Evolutionary conservation across 2,797 vertebrate species (phyloP), one percentile per base, ranked within the genome.

Genomic region (Lepus oiostolus): DNA sequence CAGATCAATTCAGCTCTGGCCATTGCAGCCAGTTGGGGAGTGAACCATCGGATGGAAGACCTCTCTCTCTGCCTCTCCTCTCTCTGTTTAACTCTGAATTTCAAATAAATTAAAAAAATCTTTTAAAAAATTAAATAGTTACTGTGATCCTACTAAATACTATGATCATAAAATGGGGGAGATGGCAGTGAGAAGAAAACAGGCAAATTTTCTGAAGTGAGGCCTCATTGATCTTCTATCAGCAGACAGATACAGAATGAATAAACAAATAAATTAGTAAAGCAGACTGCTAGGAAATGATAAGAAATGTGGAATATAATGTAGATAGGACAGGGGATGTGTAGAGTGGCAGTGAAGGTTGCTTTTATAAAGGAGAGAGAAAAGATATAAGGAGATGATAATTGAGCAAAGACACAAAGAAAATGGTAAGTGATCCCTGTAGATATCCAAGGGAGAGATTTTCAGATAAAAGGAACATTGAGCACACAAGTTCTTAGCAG

Each of bases 401-500:
- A 65, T 54, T 83, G 52, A 83, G 60, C 47, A 65, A 87, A 92
- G 30, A 80, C 30, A 93, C 52, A 52, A 89, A 93, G 74, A 68
- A 81, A 82, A 52, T 70, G 8, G 26, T 50, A 67, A 92, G 4
- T 22, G 2, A 88, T n/a, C 80, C 24, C 68, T 35, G 42, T 12
- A 22, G 7, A 47, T 47, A 72, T 62, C 74, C 54, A 38, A 17
- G n/a, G 12, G 38, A 92, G 30, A 50, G 65, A 38, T 88, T 67
- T 91, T 30, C 42, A 70, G 42, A 85, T 28, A 87, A 90, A 88
- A 60, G 38, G n/a, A 77, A 72, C 26, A 74, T 11, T 90, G 19
- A 50, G 54, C 32, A 63, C 12, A 22, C 54, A 50, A 54, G 30
- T 82, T 79, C 77, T 68, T 54, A 72, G 50, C 30, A 88, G 68